Conservation (phyloP, 2,113 vertebrate species). For the Zapus hudsonius region DNA sequence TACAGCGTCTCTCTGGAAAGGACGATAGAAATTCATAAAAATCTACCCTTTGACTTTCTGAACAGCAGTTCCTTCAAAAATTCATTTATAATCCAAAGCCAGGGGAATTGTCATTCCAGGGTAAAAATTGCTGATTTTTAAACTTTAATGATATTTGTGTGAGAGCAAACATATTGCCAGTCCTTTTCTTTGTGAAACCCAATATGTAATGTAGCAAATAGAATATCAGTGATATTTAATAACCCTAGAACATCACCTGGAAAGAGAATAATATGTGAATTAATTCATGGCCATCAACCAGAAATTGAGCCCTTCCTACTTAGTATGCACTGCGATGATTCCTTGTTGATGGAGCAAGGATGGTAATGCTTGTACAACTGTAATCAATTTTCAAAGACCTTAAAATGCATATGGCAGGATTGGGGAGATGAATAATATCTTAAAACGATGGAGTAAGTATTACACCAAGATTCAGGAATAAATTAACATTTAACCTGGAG, state of each 20-base stretch:
- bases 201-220: not conserved
- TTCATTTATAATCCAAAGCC: not conserved
- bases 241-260: not conserved
- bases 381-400: not conserved
- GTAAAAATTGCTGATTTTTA: not conserved
- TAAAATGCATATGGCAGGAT: not conserved
- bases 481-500: too few relatives aligned
- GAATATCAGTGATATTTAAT: not conserved
- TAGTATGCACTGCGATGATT: not conserved
- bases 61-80: not conserved
- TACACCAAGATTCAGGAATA: not conserved
- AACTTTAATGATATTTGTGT: not conserved
- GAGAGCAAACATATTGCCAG: not conserved
- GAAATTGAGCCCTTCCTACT: not conserved
- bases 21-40: constrained; percentile 46
- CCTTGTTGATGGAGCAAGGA: not conserved
- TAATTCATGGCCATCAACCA: not conserved
- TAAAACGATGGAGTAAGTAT: not conserved
- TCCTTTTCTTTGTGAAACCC: not conserved
- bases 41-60: constrained; percentile 21
- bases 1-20: constrained; percentile 11
- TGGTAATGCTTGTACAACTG: not conserved
- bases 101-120: not conserved
- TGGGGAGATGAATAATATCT: not conserved
- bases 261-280: not conserved